Conservation (phyloP, 2,113 vertebrate genomes). For the Hippocampus guttulatus region DNA sequence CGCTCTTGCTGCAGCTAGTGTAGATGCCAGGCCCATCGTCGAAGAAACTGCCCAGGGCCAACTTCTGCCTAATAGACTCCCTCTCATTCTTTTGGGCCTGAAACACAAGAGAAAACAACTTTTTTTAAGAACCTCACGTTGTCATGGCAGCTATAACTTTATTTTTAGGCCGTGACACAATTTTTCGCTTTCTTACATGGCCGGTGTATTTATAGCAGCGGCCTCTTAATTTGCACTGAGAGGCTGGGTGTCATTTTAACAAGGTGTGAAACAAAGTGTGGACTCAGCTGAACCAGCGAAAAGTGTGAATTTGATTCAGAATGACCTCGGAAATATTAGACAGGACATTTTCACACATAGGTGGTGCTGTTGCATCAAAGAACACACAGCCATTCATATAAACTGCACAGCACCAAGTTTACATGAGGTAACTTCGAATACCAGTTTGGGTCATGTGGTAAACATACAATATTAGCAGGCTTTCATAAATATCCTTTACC, state of each 20-base stretch:
- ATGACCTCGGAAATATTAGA: not conserved
- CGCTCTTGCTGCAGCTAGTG: constrained; percentile 96
- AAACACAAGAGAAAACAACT: constrained; percentile 11
- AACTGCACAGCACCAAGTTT: not conserved
- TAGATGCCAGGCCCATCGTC: constrained; percentile 97
- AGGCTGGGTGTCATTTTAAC: constrained; percentile 22
- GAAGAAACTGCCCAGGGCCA: constrained; percentile 98
- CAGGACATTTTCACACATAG: constrained; percentile 27
- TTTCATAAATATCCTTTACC: no score
- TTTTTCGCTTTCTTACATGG: not conserved
- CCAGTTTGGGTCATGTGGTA: constrained; percentile 1
- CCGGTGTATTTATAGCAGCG: constrained; percentile 20
- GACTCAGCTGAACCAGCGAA: constrained; percentile 27
- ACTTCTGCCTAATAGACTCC: constrained; percentile 97
- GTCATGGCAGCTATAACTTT: not conserved
- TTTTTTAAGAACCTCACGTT: not conserved
- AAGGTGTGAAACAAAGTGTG: constrained; percentile 33
- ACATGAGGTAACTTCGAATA: not conserved
- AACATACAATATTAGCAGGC: not conserved
- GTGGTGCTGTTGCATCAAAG: constrained; percentile 33
- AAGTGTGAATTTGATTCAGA: constrained; percentile 1
- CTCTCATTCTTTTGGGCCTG: constrained; percentile 99
- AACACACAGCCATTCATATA: constrained; percentile 2
- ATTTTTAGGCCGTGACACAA: constrained; percentile 1
- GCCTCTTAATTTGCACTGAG: constrained; percentile 19